Conservation (phyloP, 1,140 invertebrate genomes). For the Marisa cornuarietis region DNA sequence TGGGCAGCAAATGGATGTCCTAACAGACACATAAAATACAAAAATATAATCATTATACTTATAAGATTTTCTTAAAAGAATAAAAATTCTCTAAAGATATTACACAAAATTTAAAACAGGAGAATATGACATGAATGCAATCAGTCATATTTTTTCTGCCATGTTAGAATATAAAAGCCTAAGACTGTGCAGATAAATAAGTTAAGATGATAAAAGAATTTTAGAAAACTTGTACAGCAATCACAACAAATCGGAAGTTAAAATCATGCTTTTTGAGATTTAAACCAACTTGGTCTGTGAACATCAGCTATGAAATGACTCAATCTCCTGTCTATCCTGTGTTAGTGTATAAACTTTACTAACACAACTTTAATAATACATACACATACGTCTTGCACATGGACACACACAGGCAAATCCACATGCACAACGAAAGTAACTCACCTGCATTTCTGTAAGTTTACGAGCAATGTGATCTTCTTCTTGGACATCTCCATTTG, state of each 20-base stretch:
- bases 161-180: too few species aligned
- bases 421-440: not conserved
- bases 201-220: too few species aligned
- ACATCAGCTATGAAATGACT: not conserved
- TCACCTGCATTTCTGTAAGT: conserved; percentile 11
- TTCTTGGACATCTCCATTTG: conserved; percentile 2
- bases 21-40: not conserved
- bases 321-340: not conserved
- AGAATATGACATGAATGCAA: not conserved
- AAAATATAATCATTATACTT: not conserved
- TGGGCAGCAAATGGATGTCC: conserved; percentile 11
- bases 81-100: not conserved
- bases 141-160: not conserved
- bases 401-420: not conserved
- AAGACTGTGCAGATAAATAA: too few species aligned
- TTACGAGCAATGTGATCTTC: conserved; percentile 17
- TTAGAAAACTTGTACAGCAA: too few species aligned
- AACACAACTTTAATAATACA: not conserved
- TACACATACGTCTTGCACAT: not conserved
- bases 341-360: not conserved
- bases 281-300: not conserved
- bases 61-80: not conserved
- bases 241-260: too few species aligned
- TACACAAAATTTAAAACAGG: not conserved
- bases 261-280: not conserved